These are phyloP conservation scores for Leptinotarsa undecemlineata DNA, from an alignment of 1,140 invertebrate genomes.

Conservation along the genomic window DNA sequence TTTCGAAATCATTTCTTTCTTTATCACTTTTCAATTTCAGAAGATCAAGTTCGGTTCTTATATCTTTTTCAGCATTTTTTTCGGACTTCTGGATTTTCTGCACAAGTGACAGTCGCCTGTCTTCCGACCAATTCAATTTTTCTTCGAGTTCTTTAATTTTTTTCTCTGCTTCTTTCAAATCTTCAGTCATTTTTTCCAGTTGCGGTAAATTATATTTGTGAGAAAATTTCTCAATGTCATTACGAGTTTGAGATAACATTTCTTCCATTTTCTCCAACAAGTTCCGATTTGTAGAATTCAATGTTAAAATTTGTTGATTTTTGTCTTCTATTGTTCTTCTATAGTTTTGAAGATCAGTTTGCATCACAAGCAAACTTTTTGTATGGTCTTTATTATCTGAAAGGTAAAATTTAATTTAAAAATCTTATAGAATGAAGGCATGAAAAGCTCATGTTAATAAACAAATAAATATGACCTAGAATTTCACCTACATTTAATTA, in stretches of 20 bases:
- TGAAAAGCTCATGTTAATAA: too few species aligned
- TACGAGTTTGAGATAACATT: slow-evolving; percentile 44
- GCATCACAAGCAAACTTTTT: slow-evolving; percentile 40
- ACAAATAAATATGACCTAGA: too few species aligned
- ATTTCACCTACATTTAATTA: too few species aligned
- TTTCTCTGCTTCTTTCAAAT: slow-evolving; percentile 40
- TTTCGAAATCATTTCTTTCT: slow-evolving; percentile 23
- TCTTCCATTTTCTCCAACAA: slow-evolving; percentile 46
- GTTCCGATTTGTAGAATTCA: slow-evolving; percentile 42
- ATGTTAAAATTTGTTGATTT: slow-evolving; percentile 38
- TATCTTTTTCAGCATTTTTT: slow-evolving; percentile 20
- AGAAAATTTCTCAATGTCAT: slow-evolving; percentile 44
- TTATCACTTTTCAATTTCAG: slow-evolving; percentile 22
- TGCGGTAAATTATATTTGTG: slow-evolving; percentile 45
- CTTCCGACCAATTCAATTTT: slow-evolving; percentile 24
- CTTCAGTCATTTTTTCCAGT: slow-evolving; percentile 44
- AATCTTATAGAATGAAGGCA: background rate
- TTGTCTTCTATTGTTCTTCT: slow-evolving; percentile 40
- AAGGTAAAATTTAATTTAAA: slow-evolving; percentile 8
- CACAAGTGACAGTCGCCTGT: slow-evolving; percentile 29
- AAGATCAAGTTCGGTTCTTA: slow-evolving; percentile 26
- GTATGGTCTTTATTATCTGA: slow-evolving; percentile 42
- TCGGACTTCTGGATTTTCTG: slow-evolving; percentile 30
- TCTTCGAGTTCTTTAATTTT: slow-evolving; percentile 36
- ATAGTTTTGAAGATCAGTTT: slow-evolving; percentile 44